Conservation (phyloP, 2,113 vertebrate species). For the Deroptyus accipitrinus region DNA sequence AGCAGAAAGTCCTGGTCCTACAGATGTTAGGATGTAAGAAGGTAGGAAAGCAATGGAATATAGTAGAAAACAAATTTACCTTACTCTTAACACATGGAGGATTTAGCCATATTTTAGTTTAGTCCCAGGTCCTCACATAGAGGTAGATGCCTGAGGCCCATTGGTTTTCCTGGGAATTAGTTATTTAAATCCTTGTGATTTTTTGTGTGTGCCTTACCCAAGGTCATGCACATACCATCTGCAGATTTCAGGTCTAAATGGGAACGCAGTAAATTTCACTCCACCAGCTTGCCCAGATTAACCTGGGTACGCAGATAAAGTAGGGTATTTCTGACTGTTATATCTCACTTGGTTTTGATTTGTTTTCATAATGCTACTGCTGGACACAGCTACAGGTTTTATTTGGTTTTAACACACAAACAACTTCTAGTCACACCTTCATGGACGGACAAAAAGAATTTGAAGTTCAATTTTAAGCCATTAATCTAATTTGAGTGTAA, state of each 20-base stretch:
- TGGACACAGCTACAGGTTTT: neutral
- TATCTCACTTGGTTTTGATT: neutral
- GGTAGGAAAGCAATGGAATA: neutral
- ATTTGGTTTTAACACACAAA: neutral
- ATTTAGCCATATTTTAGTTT: neutral
- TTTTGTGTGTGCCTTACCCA: neutral
- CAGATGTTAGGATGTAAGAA: neutral
- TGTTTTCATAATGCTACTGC: neutral
- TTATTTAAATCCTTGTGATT: neutral
- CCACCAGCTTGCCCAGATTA: neutral
- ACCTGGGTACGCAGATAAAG: neutral
- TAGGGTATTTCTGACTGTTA: neutral
- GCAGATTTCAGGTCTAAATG: neutral
- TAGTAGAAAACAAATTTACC: neutral
- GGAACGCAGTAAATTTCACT: neutral
- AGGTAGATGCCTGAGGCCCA: neutral
- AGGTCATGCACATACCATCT: neutral
- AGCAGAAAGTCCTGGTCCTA: neutral
- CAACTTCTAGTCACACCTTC: neutral
- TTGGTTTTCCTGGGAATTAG: neutral
- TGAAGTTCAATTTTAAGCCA: neutral
- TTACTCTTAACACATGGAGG: neutral
- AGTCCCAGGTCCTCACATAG: neutral
- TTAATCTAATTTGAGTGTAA: neutral
- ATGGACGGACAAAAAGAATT: neutral